Evolutionary conservation across 2,888 invertebrate genomes (phyloP).

Genomic region (Cantharis lateralis): DNA sequence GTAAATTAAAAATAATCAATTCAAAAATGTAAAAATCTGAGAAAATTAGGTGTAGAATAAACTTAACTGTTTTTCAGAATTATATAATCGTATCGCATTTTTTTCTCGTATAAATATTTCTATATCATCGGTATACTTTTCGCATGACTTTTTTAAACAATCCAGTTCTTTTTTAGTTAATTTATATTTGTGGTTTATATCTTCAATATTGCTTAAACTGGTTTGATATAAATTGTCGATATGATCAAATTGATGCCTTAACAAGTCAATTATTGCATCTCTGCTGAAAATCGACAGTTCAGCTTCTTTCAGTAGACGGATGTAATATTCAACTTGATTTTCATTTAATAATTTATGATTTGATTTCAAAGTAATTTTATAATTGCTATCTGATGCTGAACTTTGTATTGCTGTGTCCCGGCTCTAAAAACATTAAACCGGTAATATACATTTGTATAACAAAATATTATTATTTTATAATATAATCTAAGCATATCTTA

Average conservation of each 20-base stretch:
- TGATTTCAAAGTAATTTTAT: not conserved
- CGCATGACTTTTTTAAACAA: constrained; percentile 34
- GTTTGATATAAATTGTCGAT: constrained; percentile 40
- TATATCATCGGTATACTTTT: constrained; percentile 22
- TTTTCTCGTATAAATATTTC: not conserved
- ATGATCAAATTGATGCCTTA: constrained; percentile 40
- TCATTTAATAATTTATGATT: not conserved
- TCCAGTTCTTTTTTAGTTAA: constrained; percentile 34
- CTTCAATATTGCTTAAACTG: constrained; percentile 39
- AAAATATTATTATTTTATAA: too few species aligned
- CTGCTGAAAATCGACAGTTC: constrained; percentile 37
- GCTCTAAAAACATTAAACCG: not conserved
- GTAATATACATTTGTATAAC: too few species aligned
- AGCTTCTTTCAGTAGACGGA: constrained; percentile 33
- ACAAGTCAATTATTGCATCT: constrained; percentile 40
- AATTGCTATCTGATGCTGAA: not conserved
- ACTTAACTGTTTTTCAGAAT: not conserved
- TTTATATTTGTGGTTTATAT: constrained; percentile 38
- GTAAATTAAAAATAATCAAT: not conserved
- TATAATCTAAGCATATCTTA: too few species aligned
- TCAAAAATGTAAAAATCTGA: not conserved
- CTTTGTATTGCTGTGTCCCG: too few species aligned
- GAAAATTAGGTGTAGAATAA: not conserved
- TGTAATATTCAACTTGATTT: constrained; percentile 7
- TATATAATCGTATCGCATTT: not conserved